Percentiles rank a stretch among this genome's conserved stretches.
Conservation (phyloP, 2,888 invertebrate species). For the Parnassius orleans region DNA sequence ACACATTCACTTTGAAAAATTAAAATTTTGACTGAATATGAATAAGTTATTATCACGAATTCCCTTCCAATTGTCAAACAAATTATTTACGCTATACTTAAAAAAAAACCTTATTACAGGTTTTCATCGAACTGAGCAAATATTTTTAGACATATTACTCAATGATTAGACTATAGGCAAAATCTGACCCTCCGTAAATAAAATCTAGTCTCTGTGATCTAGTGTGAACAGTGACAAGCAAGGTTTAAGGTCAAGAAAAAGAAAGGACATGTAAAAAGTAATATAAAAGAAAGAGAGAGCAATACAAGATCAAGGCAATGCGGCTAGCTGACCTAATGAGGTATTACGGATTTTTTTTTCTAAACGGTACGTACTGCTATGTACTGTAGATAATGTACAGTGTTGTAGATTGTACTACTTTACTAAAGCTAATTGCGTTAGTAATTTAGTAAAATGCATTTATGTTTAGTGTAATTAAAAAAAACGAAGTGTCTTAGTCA, state of each 20-base stretch:
- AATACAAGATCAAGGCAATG: constrained; percentile 46
- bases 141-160: too few species aligned
- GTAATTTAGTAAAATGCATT: neutral
- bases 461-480: too few species aligned
- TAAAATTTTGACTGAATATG: too few species aligned
- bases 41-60: too few species aligned
- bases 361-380: neutral
- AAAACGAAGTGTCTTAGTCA: too few species aligned
- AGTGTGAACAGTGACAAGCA: constrained; percentile 41
- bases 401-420: neutral
- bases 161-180: constrained; percentile 7
- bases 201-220: constrained; percentile 31
- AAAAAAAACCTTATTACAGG: too few species aligned
- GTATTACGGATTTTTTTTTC: constrained; percentile 17
- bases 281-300: constrained; percentile 48
- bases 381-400: neutral
- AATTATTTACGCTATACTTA: too few species aligned
- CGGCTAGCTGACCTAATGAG: constrained; percentile 10
- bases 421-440: neutral
- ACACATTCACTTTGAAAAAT: constrained; percentile 8
- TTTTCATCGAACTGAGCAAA: too few species aligned
- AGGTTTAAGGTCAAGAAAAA: constrained; percentile 71
- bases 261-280: constrained; percentile 40
- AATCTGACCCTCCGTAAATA: constrained; percentile 27
- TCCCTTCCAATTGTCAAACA: too few species aligned